Percentiles rank a stretch among this genome's conserved stretches.
phyloP scores from a whole-genome alignment of 37 sponge, comb jelly and placozoan species.

The Halisarca cf. caerulea region DNA sequence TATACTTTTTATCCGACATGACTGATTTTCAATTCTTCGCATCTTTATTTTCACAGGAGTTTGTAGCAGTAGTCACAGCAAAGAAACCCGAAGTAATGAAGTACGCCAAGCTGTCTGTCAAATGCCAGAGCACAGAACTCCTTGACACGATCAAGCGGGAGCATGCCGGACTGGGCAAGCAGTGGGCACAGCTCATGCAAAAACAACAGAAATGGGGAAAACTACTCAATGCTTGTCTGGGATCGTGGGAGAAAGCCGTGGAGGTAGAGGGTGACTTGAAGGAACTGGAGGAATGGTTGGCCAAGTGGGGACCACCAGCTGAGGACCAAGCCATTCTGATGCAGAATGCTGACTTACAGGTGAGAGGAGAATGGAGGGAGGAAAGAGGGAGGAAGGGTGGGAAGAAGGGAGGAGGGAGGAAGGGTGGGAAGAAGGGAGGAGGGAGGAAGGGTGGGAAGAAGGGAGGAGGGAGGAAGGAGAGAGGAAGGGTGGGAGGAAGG shows the following conservation, averaged over 20 bases:
- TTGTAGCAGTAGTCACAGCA: not conserved
- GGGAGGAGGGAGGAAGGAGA: too few species aligned
- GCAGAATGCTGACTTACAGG: constrained; percentile 62
- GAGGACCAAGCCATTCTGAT: constrained; percentile 55
- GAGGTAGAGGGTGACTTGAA: not conserved
- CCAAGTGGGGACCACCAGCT: constrained; percentile 55
- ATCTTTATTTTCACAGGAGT: not conserved
- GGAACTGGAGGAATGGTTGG: constrained; percentile 66
- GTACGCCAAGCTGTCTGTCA: constrained; percentile 9
- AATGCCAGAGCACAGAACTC: constrained; percentile 4
- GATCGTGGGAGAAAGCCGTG: constrained; percentile 9
- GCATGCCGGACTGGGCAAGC: constrained; percentile 2
- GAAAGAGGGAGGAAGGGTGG: too few species aligned
- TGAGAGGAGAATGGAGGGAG: too few species aligned
- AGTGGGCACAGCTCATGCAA: not conserved
- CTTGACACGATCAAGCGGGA: not conserved
- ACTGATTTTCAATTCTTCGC: not conserved
- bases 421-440: too few species aligned
- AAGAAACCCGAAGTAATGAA: constrained; percentile 27
- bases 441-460: too few species aligned
- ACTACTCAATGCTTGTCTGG: not conserved
- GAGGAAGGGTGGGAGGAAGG: too few species aligned
- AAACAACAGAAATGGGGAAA: not conserved
- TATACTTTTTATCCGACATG: too few species aligned
- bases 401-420: too few species aligned